Base-by-base conservation (phyloP, 2,888 invertebrate species). In the Dilophus febrilis region DNA sequence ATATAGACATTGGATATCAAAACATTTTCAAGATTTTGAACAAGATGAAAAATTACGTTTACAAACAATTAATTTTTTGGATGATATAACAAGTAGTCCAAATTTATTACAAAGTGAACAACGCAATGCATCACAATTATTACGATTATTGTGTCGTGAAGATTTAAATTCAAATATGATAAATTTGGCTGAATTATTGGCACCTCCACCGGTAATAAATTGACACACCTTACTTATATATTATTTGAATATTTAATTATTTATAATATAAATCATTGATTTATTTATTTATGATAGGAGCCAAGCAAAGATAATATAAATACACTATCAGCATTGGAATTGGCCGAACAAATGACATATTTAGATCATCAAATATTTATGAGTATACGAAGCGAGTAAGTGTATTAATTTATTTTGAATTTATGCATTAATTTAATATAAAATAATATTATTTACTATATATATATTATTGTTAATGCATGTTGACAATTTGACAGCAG, bases 291-390 rank as follows among this genome's bases (percentile, higher is more conserved):
- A n/a, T n/a, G 4, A 22, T 22, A 22, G 22, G 22, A 22, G 31
- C 75, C 80, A 37, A 82, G 77, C 38, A 83, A 78, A 52, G 88
- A 88, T 53, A 84, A 72, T 48, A 79, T 87, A 42, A 87, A 88
- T 57, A 80, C 82, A 0, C 55, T 90, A 12, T 87, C 87, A 16
- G 90, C 90, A 2, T 62, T 90, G 30, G 90, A 90, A 63, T 85
- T 91, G 41, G 90, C 91, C 1, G 91, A 91, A 58, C 88, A 88
- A 57, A 78, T 91, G 72, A 90, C 90, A 0, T 88, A 81, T 54
- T 64, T 91, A 49, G 91, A 91, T 57, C 88, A 90, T 57, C 83
- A 88, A 57, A 90, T 91, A 51, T 90, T 91, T 58, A 70, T 85
- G 41, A 73, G 81, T 8, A 80, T 91, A 46, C 70, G 80, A 34